A percentile compares a stretch with the other conserved stretches of the same genome.
Conservation (phyloP, 2,113 vertebrate genomes). For the Zosterops borbonicus region DNA sequence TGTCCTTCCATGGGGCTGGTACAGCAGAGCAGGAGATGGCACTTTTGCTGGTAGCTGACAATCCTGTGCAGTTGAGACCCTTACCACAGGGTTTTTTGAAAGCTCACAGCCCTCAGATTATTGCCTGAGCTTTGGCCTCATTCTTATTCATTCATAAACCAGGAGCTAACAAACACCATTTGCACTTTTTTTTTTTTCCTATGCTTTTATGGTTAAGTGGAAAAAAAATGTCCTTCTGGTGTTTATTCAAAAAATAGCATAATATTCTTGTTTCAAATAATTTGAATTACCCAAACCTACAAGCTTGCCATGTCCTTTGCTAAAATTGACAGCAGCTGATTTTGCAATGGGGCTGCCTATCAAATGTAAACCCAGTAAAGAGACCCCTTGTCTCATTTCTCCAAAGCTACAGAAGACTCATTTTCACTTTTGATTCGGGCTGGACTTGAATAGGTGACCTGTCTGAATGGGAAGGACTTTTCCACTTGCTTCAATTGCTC, state of each 20-base stretch:
- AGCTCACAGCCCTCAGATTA: background rate
- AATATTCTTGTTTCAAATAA: background rate
- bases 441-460: slow-evolving; percentile 4
- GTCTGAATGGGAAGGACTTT: background rate
- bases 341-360: background rate
- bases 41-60: background rate
- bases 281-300: background rate
- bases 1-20: background rate
- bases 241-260: background rate
- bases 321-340: background rate
- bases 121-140: background rate
- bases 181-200: background rate
- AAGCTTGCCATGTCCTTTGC: background rate
- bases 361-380: background rate
- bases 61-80: background rate
- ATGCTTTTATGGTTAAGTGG: background rate
- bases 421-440: background rate
- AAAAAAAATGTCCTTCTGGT: background rate
- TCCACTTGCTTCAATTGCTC: background rate
- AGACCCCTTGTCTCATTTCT: background rate
- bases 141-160: background rate
- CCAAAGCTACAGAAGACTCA: background rate
- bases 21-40: background rate
- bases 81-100: fast-evolving
- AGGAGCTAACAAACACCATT: background rate